Evolutionary conservation across 2,797 vertebrate genomes (phyloP).

Genomic region (Hapalemur alaotrensis): DNA sequence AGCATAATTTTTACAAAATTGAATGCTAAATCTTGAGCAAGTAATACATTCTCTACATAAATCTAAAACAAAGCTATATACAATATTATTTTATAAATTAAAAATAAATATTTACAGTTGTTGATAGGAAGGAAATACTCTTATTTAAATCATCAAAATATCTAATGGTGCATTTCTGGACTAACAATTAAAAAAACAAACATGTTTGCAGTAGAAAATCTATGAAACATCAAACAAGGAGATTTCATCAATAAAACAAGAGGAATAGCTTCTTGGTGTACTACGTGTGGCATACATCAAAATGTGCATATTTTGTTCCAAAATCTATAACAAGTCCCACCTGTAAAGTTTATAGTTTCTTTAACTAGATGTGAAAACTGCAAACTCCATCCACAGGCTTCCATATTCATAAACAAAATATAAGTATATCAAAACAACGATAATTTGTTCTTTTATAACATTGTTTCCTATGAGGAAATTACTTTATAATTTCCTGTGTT

Average conservation of each 20-base stretch:
- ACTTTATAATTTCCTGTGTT: slow-evolving; percentile 23
- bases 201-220: slow-evolving; percentile 49
- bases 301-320: slow-evolving; percentile 65
- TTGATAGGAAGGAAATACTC: not conserved
- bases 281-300: slow-evolving; percentile 56
- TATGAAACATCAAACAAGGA: slow-evolving; percentile 51
- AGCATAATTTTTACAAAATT: slow-evolving; percentile 34
- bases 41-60: not conserved
- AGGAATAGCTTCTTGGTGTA: slow-evolving; percentile 47
- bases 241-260: slow-evolving; percentile 70
- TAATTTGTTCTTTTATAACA: slow-evolving; percentile 6
- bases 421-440: slow-evolving; percentile 13
- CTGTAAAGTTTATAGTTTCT: slow-evolving; percentile 72
- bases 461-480: slow-evolving; percentile 33
- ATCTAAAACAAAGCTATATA: not conserved
- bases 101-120: not conserved
- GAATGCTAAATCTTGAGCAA: not conserved
- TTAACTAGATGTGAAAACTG: slow-evolving; percentile 70
- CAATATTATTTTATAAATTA: not conserved
- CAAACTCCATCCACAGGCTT: slow-evolving; percentile 61
- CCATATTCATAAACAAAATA: slow-evolving; percentile 73
- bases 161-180: not conserved
- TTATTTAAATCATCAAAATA: slow-evolving; percentile 19
- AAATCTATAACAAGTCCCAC: slow-evolving; percentile 74
- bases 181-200: slow-evolving; percentile 56